Evolutionary conservation across 2,797 vertebrate genomes (phyloP).

Genomic region (Sardinella longiceps): DNA sequence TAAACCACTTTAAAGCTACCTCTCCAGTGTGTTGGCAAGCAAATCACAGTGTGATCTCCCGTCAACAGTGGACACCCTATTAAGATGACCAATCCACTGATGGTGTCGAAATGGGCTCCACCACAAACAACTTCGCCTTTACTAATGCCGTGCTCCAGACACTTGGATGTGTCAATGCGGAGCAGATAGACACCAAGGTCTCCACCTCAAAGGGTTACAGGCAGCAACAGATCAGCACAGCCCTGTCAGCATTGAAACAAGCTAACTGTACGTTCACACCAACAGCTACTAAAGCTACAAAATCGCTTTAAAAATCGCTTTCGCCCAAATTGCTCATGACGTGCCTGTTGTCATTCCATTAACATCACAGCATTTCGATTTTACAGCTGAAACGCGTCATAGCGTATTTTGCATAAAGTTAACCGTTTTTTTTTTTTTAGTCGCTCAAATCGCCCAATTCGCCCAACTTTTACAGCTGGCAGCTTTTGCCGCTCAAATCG

Average conservation of each 20-base stretch:
- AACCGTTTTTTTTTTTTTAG: too few relatives aligned
- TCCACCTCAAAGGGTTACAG: not conserved
- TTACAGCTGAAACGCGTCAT: too few relatives aligned
- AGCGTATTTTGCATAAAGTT: too few relatives aligned
- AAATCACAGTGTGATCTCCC: not conserved
- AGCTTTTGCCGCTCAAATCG: too few relatives aligned
- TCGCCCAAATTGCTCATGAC: too few relatives aligned
- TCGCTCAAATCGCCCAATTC: too few relatives aligned
- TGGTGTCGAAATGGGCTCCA: not conserved
- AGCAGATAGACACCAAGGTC: not conserved
- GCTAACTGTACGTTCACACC: too few relatives aligned
- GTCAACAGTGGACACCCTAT: not conserved
- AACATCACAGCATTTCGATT: too few relatives aligned
- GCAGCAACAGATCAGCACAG: not conserved
- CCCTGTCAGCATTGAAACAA: not conserved
- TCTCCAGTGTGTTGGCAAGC: not conserved
- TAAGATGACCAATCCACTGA: not conserved
- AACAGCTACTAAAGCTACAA: too few relatives aligned
- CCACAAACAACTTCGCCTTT: not conserved
- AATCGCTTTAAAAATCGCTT: too few relatives aligned
- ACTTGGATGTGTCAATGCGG: not conserved
- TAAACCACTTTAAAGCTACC: conserved; percentile 2
- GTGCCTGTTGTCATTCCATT: too few relatives aligned
- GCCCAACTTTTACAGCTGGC: too few relatives aligned
- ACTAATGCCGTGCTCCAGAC: not conserved